Conservation (phyloP, 2,888 invertebrate genomes). For the Leptopterna dolabrata region DNA sequence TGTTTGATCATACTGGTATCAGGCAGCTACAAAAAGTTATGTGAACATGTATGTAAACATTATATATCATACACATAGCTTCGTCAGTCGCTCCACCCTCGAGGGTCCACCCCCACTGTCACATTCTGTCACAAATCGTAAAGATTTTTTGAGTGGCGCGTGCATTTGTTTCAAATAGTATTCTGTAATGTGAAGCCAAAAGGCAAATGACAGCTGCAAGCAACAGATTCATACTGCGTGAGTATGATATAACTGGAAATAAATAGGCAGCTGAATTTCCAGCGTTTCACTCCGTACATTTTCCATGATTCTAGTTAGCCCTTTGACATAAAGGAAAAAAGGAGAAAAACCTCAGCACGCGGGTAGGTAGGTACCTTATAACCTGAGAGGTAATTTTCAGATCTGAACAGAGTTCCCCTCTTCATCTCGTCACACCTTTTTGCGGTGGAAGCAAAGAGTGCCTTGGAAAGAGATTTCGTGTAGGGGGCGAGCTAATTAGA, state of each 20-base stretch:
- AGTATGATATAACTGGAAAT: not conserved
- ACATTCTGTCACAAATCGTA: too few relatives aligned
- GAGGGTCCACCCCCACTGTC: too few relatives aligned
- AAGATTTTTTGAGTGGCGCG: too few relatives aligned
- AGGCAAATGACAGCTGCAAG: too few relatives aligned
- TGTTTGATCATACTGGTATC: too few relatives aligned
- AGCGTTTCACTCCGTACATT: not conserved
- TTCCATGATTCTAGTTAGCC: not conserved
- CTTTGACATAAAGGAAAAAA: not conserved
- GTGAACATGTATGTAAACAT: too few relatives aligned
- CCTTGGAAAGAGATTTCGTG: not conserved
- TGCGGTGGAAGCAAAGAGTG: not conserved
- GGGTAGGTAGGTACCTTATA: not conserved
- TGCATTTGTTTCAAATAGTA: too few relatives aligned
- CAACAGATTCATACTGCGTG: not conserved
- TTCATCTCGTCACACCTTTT: constrained; percentile 3
- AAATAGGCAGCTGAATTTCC: not conserved
- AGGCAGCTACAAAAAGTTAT: too few relatives aligned
- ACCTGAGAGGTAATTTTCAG: not conserved
- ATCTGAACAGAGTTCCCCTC: not conserved
- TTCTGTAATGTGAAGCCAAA: too few relatives aligned
- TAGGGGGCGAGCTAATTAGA: not conserved
- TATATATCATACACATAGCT: too few relatives aligned
- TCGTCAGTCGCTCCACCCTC: not conserved
- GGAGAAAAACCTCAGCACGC: not conserved